These are phyloP conservation scores for Cataglyphis albicans DNA, from an alignment of 2,888 invertebrate species.

Conservation along the genomic window DNA sequence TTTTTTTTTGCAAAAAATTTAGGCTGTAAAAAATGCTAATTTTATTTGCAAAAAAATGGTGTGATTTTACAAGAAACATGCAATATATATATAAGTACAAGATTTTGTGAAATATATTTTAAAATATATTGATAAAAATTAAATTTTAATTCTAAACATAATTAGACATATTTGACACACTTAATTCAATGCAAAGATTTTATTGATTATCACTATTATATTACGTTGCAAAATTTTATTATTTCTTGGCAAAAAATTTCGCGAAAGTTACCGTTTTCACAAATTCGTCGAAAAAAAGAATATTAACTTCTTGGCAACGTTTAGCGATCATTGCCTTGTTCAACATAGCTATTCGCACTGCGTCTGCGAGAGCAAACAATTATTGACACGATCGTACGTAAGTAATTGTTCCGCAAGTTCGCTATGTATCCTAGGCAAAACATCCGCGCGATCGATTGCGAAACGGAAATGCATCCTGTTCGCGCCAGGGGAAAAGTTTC, in stretches of 20 bases:
- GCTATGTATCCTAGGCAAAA: conserved; percentile 27
- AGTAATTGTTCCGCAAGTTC: conserved; percentile 49
- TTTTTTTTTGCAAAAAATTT: too few species aligned
- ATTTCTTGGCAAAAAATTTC: conserved; percentile 31
- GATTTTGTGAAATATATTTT: not conserved
- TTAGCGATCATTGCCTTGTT: conserved; percentile 23
- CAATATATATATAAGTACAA: not conserved
- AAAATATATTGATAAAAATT: not conserved
- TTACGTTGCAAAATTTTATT: conserved; percentile 13
- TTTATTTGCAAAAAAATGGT: too few species aligned
- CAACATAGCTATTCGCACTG: conserved; percentile 11
- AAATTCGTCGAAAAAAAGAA: not conserved
- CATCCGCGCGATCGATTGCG: conserved; percentile 27
- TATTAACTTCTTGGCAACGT: conserved; percentile 43
- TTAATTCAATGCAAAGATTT: not conserved
- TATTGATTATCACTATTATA: conserved; percentile 21
- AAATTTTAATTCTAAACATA: conserved; percentile 16
- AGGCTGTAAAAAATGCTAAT: too few species aligned
- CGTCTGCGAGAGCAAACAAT: conserved; percentile 38
- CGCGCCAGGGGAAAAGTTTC: conserved; percentile 11
- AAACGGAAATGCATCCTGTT: conserved; percentile 41
- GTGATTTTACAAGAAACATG: too few species aligned
- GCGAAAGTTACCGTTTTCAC: conserved; percentile 16
- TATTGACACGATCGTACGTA: conserved; percentile 49
- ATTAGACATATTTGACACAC: not conserved